phyloP scores from a whole-genome alignment of 53 echinoderm and acorn worm species.

The Holothuria leucospilota region DNA sequence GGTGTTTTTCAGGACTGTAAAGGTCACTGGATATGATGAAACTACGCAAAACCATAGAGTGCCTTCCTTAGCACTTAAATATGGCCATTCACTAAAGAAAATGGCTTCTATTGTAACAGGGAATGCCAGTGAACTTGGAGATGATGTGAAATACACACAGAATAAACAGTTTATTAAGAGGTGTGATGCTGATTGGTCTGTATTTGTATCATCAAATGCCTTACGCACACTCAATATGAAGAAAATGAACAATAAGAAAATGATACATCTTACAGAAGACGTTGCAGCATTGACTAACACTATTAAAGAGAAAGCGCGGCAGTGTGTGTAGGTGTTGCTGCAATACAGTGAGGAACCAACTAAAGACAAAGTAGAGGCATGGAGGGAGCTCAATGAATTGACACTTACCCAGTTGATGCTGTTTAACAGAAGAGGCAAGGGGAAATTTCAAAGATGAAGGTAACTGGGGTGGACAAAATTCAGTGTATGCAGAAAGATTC shows the following conservation, averaged over 20 bases:
- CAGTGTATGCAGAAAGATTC: conserved; percentile 34
- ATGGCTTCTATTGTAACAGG: conserved; percentile 56
- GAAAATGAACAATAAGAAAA: conserved; percentile 47
- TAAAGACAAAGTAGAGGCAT: conserved; percentile 27
- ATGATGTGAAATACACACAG: conserved; percentile 41
- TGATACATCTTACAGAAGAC: conserved; percentile 58
- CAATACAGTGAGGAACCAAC: conserved; percentile 16
- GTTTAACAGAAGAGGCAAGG: conserved; percentile 61
- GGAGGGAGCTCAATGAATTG: conserved; percentile 53
- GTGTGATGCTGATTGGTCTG: conserved; percentile 36
- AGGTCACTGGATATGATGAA: conserved; percentile 60
- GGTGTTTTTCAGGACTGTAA: conserved; percentile 44
- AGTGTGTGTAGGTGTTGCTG: conserved; percentile 26
- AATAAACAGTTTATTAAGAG: conserved; percentile 1
- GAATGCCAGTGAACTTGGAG: conserved; percentile 41
- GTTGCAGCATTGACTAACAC: conserved; percentile 49
- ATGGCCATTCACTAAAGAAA: conserved; percentile 63
- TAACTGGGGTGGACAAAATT: conserved; percentile 49
- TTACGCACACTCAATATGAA: conserved; percentile 44
- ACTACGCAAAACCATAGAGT: conserved; percentile 21
- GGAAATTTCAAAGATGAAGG: conserved; percentile 65
- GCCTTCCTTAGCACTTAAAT: conserved; percentile 73
- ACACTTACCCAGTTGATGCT: conserved; percentile 52
- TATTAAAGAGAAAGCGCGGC: conserved; percentile 38
- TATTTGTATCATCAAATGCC: conserved; percentile 58